Conservation (phyloP, 2,113 vertebrate genomes). For the Colinus virginianus region DNA sequence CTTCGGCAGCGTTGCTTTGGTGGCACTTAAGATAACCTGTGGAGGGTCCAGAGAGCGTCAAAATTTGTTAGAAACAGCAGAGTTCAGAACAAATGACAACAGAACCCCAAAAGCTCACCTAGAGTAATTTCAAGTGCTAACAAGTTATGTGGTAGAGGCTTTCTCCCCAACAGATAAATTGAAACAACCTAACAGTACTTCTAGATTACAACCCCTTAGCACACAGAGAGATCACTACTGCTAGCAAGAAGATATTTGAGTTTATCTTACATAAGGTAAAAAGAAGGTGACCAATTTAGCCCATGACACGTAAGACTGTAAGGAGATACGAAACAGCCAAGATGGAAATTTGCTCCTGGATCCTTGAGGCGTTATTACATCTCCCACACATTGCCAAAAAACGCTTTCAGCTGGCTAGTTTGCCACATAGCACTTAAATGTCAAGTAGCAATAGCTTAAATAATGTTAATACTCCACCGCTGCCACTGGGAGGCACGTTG, state of each 20-base stretch:
- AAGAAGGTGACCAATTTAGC: conserved; percentile 47
- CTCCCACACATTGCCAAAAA: conserved; percentile 2
- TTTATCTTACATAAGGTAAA: conserved; percentile 45
- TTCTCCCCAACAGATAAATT: not conserved
- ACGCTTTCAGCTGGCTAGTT: not conserved
- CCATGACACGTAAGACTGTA: conserved; percentile 18
- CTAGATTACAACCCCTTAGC: not conserved
- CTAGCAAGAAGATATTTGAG: conserved; percentile 3
- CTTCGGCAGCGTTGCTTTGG: not conserved
- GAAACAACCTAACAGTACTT: not conserved
- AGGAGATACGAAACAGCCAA: conserved; percentile 30
- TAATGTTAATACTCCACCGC: not conserved
- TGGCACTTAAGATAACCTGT: not conserved
- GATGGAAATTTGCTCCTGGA: not conserved
- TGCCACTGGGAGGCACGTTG: conserved; percentile 25
- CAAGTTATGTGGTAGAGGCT: not conserved
- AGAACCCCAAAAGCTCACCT: not conserved
- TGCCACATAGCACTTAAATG: conserved; percentile 14
- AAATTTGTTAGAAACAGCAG: not conserved
- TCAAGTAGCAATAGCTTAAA: conserved; percentile 23
- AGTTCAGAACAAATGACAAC: not conserved
- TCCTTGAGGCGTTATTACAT: conserved; percentile 42
- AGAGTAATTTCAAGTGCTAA: not conserved
- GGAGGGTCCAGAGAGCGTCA: not conserved
- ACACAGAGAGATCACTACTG: not conserved